phyloP scores from a whole-genome alignment of 2,113 vertebrate species.

The Crotalus horridus region DNA sequence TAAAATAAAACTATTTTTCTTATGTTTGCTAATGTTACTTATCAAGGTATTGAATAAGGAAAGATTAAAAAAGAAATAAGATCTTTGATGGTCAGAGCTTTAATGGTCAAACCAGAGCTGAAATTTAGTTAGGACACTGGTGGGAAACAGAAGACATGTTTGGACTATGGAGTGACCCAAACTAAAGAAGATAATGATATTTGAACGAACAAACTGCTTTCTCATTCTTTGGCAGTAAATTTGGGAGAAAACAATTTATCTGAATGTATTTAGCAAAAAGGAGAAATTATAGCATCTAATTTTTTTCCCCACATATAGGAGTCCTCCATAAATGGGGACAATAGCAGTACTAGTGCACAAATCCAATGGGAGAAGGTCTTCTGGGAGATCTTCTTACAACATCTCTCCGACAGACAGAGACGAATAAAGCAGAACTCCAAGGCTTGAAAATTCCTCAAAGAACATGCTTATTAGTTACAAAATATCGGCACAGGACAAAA shows the following conservation, averaged over 20 bases:
- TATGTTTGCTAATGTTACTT: neutral
- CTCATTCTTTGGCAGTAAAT: neutral
- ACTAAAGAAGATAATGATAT: neutral
- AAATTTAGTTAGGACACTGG: neutral
- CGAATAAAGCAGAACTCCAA: too few relatives aligned
- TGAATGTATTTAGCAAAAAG: neutral
- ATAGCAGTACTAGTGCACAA: neutral
- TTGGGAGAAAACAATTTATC: neutral
- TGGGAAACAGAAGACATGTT: neutral
- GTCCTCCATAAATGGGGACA: neutral
- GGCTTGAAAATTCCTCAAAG: too few relatives aligned
- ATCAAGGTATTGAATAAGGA: neutral
- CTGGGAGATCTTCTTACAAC: neutral
- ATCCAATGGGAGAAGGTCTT: neutral
- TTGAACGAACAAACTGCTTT: neutral
- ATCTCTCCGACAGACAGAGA: too few relatives aligned
- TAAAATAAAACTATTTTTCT: neutral
- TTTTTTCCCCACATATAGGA: neutral
- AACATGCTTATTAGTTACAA: too few relatives aligned
- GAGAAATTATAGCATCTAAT: neutral
- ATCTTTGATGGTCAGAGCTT: neutral
- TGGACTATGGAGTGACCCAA: neutral
- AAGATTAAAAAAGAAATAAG: neutral
- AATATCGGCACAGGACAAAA: too few relatives aligned
- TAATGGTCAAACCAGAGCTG: neutral